Base-by-base conservation (phyloP, 2,888 invertebrate species). In the Macaria notata region DNA sequence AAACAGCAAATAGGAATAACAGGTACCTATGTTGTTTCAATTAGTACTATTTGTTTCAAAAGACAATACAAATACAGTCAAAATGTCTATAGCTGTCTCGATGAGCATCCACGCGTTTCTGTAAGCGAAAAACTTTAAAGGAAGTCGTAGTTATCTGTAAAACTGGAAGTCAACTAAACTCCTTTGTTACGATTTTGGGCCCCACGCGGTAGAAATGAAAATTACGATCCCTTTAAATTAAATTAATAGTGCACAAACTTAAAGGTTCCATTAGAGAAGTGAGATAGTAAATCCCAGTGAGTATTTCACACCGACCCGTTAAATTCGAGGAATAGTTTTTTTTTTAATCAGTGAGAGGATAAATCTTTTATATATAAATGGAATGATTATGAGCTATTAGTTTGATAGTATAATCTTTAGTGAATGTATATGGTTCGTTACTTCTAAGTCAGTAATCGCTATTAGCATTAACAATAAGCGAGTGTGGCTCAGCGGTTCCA, bases 91-190 rank as follows among this genome's bases (percentile, higher is more conserved):
- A 19, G 1, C 1, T 1, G 19, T 19, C 19, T 19, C 33, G 39
- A 53, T 43, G 55, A 49, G 43, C 43, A 44, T 56, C 50, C 49
- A 59, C 39, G 38, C 50, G 43, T 54, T 49, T 41, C 51, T 51
- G 54, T 59, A 54, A 54, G 47, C 42, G 52, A 36, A 57, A 57
- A 54, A 59, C 54, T 59, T 58, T 59, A 33, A 31, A 52, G 53
- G 49, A 54, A 51, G 46, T 54, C 43, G 33, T 38, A 54, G 49
- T 50, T 50, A 51, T 59, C 46, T 39, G 56, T 41, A 47, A 44
- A 60, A 44, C 48, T 63, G 65, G 62, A 65, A 45, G 42, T 42
- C 38, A 39, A 54, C 61, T 58, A 63, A 61, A 49, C 41, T 56
- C 45, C 42, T 57, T 60, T 60, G 52, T 57, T 60, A 52, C 47